A percentile compares a stretch with the other conserved stretches of the same genome.
Conservation (phyloP, 1,140 invertebrate genomes). For the Nephotettix cincticeps region DNA sequence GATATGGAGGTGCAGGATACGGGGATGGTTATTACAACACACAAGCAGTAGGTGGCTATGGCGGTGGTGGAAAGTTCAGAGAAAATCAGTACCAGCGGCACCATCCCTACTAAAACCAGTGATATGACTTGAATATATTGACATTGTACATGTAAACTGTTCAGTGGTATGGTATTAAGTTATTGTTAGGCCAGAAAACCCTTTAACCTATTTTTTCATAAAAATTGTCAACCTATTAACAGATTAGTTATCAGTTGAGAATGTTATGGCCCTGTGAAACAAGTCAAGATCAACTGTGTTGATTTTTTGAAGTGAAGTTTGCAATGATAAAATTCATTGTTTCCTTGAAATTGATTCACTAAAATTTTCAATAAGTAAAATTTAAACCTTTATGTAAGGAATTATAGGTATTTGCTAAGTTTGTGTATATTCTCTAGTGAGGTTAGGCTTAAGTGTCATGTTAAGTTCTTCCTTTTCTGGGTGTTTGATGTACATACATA, state of each 20-base stretch:
- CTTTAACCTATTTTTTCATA: too few species aligned
- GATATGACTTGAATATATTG: neutral
- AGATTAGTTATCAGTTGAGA: too few species aligned
- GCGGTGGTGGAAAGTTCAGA: conserved; percentile 42
- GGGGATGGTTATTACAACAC: conserved; percentile 43
- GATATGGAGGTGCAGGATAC: conserved; percentile 48
- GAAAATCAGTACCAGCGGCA: conserved; percentile 37
- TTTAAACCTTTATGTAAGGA: too few species aligned
- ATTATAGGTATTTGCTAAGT: too few species aligned
- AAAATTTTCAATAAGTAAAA: neutral
- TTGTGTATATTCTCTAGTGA: neutral
- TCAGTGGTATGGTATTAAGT: neutral
- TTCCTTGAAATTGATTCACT: neutral
- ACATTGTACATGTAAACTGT: neutral
- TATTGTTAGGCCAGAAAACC: neutral
- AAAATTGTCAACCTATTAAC: too few species aligned
- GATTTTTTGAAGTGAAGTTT: too few species aligned
- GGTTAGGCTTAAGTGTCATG: conserved; percentile 1
- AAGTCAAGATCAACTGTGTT: too few species aligned
- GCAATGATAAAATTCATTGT: neutral
- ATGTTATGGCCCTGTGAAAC: too few species aligned
- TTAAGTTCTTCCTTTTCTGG: neutral
- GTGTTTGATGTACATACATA: neutral
- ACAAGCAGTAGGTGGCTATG: conserved; percentile 25
- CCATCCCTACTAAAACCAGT: conserved; percentile 34